Evolutionary conservation across 53 echinoderm and acorn worm species (phyloP).

Genomic region (Echinarachnius parma): DNA sequence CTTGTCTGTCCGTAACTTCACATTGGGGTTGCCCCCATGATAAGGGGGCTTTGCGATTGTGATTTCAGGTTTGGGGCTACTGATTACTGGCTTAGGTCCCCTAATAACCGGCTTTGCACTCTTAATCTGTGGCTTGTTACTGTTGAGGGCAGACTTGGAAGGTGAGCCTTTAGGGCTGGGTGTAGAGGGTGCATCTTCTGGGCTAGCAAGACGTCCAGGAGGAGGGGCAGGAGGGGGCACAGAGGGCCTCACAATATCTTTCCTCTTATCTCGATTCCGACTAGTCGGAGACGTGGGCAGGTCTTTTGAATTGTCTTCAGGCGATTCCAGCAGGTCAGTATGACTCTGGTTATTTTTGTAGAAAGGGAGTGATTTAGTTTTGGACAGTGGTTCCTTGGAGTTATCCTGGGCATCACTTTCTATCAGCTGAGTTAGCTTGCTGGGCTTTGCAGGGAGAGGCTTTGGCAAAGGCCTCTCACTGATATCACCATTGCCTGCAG

Average conservation of each 20-base stretch:
- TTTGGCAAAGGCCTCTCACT: constrained; percentile 49
- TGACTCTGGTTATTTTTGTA: constrained; percentile 33
- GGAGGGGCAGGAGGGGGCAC: constrained; percentile 92
- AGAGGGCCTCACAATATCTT: constrained; percentile 66
- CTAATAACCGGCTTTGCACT: constrained; percentile 73
- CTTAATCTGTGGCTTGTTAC: constrained; percentile 51
- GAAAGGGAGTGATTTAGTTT: constrained; percentile 77
- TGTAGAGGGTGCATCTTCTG: constrained; percentile 55
- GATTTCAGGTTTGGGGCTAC: constrained; percentile 70
- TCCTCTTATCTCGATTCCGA: constrained; percentile 46
- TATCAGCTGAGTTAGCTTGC: constrained; percentile 40
- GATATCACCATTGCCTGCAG: constrained; percentile 34
- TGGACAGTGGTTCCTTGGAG: constrained; percentile 61
- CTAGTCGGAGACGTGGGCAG: constrained; percentile 54
- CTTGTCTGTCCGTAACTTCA: constrained; percentile 43
- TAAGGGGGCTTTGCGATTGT: constrained; percentile 39
- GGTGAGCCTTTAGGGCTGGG: constrained; percentile 61
- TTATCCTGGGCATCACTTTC: constrained; percentile 33
- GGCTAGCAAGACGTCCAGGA: constrained; percentile 49
- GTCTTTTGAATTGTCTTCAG: constrained; percentile 44
- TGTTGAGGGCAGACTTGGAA: constrained; percentile 50
- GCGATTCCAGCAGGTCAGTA: constrained; percentile 9
- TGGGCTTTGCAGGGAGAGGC: constrained; percentile 65
- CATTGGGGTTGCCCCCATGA: constrained; percentile 45
- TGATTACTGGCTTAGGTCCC: constrained; percentile 81